Evolutionary conservation across 1,140 invertebrate genomes (phyloP), one percentile per base, ranked within the genome.

Genomic region (Homalodisca vitripennis): DNA sequence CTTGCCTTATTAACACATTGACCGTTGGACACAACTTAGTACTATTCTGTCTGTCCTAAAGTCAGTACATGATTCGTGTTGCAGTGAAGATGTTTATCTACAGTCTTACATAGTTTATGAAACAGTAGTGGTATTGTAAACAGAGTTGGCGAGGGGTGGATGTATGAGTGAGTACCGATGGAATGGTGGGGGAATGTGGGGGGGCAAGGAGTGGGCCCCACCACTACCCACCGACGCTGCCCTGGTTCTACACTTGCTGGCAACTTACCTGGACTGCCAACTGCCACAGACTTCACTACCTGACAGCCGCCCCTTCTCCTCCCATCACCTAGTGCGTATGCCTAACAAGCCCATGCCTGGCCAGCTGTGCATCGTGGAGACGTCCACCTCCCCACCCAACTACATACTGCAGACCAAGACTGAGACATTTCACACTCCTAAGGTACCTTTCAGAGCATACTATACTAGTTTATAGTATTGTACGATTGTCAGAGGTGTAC

Each of bases 131-230:
- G 6, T 41, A 17, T 26, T 6, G 53, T 13, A 72, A 78, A 67
- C 71, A 82, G 88, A 91, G 69, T 80, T 95, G 3, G 84, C 88
- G 0, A 88, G 85, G 75, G 90, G 90, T 70, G 90, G 91, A 26
- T 92, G 90, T 73, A 89, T 94, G 84, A 89, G 89, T 69, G 89
- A 91, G 68, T 94, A 88, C 74, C 87, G 86, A 70, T 94, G 92
- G 92, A 91, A 92, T 79, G 82, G 85, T 57, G 92, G 92, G 6
- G 85, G 88, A 12, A 79, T 80, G 47, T 87, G 87, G 73, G 87
- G 91, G 76, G 87, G 87, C 2, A 90, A 92, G 78, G 83, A 85
- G 31, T 94, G 92, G 92, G 89, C 88, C 70, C 86, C 89, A 60
- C 87, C 90, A 75, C 80, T 93, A 69, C 91, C 92, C 41, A 92